Base-by-base conservation (phyloP, 2,888 invertebrate genomes). In the Myopa testacea region DNA sequence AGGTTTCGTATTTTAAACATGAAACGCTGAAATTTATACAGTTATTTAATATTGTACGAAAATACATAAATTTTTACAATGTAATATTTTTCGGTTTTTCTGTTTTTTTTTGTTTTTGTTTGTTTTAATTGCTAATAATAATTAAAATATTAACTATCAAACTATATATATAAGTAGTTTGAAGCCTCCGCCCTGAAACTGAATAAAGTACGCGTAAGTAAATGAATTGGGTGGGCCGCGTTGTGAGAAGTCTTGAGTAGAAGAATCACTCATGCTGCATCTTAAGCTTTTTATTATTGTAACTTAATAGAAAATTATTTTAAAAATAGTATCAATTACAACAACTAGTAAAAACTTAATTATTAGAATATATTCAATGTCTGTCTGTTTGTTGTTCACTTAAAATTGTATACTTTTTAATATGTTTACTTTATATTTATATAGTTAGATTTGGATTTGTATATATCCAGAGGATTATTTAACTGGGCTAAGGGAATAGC, bases 11-110 rank as follows among this genome's bases (percentile, higher is more conserved):
- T 69, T 68, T 60, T 34, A 68, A 52, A 67, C 58, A 58, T 75
- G 69, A 60, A 75, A 69, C n/a, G 10, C 38, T 75, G 60, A 69
- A 75, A 40, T 69, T 75, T 75, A 75, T 60, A 77, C 77, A 77
- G 26, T 52, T 68, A 63, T 34, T 71, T 77, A 72, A 65, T 76
- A 71, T 37, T 63, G 71, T 76, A 65, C 52, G 70, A 70, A 76
- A 69, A 63, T 71, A 77, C 65, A 72, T 55, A 55, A 77, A 72
- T 72, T 74, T 50, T 74, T 73, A 78, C 74, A 68, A 63, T 26
- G n/a, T 62, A 71, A 58, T 60, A 58, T 58, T 67, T 52, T 10
- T 67, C 37, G 40, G 60, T n/a, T 62, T 69, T 69, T 40, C 40
- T 75, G 19, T 58, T 58, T 55, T 14, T 12, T 16, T 71, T 73